These are phyloP conservation scores for Hermatobates lingyangjiaoensis DNA, from an alignment of 1,140 invertebrate species.

Conservation along the genomic window DNA sequence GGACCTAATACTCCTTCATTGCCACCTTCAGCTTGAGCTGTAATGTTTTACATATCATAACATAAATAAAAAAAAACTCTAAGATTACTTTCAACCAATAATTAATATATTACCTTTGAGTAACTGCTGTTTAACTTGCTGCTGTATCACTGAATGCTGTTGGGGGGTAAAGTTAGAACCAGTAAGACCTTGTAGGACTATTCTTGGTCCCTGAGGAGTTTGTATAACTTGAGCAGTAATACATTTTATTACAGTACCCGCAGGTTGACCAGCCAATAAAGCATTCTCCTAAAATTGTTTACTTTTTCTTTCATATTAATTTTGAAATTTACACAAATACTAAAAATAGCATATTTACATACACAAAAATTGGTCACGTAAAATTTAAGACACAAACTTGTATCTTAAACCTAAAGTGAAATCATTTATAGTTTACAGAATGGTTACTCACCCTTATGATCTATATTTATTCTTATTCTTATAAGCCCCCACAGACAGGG, in stretches of 20 bases:
- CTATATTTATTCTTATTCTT: too few species aligned
- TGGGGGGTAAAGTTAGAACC: constrained; percentile 60
- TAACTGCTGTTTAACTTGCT: constrained; percentile 71
- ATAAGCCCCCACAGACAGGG: too few species aligned
- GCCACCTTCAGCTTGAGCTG: constrained; percentile 32
- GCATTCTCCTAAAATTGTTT: constrained; percentile 20
- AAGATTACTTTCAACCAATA: neutral
- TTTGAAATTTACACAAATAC: too few species aligned
- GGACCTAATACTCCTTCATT: constrained; percentile 64
- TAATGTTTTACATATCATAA: constrained; percentile 2
- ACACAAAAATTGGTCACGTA: too few species aligned
- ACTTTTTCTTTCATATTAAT: neutral
- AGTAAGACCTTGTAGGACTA: constrained; percentile 62
- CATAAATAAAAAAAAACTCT: constrained; percentile 3
- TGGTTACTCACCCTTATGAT: too few species aligned
- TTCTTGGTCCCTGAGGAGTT: constrained; percentile 59
- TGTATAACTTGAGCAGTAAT: constrained; percentile 66
- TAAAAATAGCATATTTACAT: too few species aligned
- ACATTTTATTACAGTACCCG: constrained; percentile 69
- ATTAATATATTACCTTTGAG: constrained; percentile 42
- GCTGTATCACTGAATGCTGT: constrained; percentile 57
- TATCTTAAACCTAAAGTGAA: too few species aligned
- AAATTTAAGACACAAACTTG: too few species aligned
- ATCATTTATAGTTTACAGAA: too few species aligned
- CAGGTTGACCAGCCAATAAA: constrained; percentile 52